phyloP scores from a whole-genome alignment of 2,888 invertebrate species.

The Caenorhabditis afra region DNA sequence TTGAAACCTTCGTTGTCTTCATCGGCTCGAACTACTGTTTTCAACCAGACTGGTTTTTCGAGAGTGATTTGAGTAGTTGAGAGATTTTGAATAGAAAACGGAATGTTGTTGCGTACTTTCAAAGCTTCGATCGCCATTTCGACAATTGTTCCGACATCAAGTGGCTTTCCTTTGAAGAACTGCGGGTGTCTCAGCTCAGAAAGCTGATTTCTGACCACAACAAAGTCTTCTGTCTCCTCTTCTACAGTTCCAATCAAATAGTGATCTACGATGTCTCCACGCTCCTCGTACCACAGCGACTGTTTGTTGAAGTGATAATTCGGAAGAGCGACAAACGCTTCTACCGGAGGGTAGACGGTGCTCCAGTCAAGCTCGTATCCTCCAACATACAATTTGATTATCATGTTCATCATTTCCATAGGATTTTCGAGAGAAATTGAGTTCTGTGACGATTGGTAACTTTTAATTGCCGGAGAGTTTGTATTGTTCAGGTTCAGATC shows the following conservation, averaged over 20 bases:
- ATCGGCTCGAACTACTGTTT: constrained; percentile 35
- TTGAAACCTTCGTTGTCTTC: constrained; percentile 33
- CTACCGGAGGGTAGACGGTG: constrained; percentile 60
- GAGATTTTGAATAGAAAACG: constrained; percentile 56
- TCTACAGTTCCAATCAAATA: constrained; percentile 69
- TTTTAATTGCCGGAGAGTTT: constrained; percentile 26
- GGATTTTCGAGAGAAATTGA: constrained; percentile 1
- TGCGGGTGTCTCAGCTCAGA: constrained; percentile 63
- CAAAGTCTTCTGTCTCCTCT: constrained; percentile 32
- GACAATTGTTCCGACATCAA: constrained; percentile 58
- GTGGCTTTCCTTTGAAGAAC: constrained; percentile 62
- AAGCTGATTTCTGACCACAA: constrained; percentile 63
- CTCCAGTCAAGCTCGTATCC: constrained; percentile 69
- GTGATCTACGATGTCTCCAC: constrained; percentile 67
- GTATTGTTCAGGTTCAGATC: constrained; percentile 32
- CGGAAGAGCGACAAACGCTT: constrained; percentile 62
- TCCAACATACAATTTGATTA: constrained; percentile 44
- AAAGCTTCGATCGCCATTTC: constrained; percentile 58
- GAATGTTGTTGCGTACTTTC: constrained; percentile 37
- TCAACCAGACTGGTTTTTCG: constrained; percentile 55
- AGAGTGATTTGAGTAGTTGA: constrained; percentile 40
- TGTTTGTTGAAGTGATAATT: constrained; percentile 73
- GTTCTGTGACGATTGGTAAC: constrained; percentile 26
- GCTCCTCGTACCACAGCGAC: constrained; percentile 66
- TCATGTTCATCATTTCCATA: constrained; percentile 32